Percentiles rank a stretch among this genome's conserved stretches.
Conservation (phyloP, 2,113 vertebrate genomes). For the Trachemys scripta region DNA sequence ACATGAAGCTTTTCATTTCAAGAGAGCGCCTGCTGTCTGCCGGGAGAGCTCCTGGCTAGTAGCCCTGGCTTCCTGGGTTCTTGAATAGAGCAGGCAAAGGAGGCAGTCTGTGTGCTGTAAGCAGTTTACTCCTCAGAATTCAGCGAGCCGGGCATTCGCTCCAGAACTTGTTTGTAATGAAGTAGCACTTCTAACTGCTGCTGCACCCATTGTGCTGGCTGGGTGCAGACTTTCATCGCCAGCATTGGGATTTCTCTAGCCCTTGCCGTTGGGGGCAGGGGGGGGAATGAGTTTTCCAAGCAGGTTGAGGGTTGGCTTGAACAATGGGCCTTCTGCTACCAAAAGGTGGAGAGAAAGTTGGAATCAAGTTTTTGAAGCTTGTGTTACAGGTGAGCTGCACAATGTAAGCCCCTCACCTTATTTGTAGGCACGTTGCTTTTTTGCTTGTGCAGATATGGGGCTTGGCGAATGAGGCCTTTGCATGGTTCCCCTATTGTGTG, state of each 20-base stretch:
- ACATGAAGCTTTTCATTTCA: not conserved
- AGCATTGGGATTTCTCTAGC: not conserved
- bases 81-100: not conserved
- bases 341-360: not conserved
- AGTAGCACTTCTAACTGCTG: not conserved
- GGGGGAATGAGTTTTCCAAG: not conserved
- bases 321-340: not conserved
- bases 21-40: not conserved
- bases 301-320: not conserved
- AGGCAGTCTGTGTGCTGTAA: not conserved
- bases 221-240: not conserved
- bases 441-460: not conserved
- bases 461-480: not conserved
- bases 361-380: not conserved
- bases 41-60: not conserved
- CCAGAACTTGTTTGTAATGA: not conserved
- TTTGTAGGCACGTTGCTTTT: not conserved
- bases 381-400: not conserved
- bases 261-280: not conserved
- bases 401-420: not conserved
- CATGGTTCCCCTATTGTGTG: not conserved
- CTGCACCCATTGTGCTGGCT: no score
- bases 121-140: not conserved
- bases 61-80: not conserved
- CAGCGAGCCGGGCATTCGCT: not conserved